These are phyloP conservation scores for Gambelia wislizenii DNA, from an alignment of 2,797 vertebrate species.

Conservation along the genomic window DNA sequence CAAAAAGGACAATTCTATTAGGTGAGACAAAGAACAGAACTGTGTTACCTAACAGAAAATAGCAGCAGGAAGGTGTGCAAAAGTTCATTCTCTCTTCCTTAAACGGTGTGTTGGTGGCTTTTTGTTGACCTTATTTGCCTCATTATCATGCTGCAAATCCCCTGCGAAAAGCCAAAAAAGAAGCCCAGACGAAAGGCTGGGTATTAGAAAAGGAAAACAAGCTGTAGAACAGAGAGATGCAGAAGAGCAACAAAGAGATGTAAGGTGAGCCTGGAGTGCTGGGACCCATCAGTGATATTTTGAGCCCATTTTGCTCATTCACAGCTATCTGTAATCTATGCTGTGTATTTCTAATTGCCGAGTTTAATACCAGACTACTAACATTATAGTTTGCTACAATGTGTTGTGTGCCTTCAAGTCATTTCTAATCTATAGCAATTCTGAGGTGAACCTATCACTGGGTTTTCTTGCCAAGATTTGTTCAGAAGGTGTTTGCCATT, in stretches of 20 bases:
- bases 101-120: neutral
- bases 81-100: neutral
- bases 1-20: neutral
- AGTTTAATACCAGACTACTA: neutral
- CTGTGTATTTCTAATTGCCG: neutral
- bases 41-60: neutral
- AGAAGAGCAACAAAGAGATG: neutral
- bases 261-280: neutral
- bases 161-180: neutral
- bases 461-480: too few relatives aligned
- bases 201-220: neutral
- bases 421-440: too few relatives aligned
- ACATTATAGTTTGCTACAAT: too few relatives aligned
- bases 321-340: neutral
- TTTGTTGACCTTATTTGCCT: neutral
- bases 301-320: neutral
- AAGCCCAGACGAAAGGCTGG: neutral
- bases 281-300: too few relatives aligned
- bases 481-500: too few relatives aligned
- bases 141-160: neutral
- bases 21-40: neutral
- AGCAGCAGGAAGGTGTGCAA: neutral
- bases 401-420: too few relatives aligned
- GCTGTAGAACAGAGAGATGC: neutral
- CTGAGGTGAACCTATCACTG: too few relatives aligned